These are phyloP conservation scores for Prolemur simus DNA, from an alignment of 2,113 vertebrate genomes.

Conservation along the genomic window DNA sequence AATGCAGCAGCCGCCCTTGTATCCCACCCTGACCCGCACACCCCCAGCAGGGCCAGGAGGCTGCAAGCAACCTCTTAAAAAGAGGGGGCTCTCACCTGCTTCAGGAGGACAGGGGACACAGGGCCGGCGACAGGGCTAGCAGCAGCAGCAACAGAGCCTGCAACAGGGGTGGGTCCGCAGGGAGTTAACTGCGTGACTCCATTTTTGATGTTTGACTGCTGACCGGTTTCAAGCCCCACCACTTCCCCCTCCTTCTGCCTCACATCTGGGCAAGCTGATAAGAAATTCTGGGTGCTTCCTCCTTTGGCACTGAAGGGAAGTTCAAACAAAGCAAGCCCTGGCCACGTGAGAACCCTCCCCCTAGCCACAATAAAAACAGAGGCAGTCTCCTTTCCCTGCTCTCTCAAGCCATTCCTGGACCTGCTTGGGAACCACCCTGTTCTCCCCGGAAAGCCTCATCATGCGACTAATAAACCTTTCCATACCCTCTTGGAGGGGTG, in stretches of 20 bases:
- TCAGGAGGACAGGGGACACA: fast-evolving
- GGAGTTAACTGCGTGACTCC: too few relatives aligned
- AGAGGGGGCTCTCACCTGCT: background rate
- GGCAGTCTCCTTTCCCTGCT: background rate
- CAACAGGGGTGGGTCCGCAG: background rate
- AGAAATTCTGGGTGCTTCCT: background rate
- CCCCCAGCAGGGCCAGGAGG: background rate
- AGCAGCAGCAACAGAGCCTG: background rate
- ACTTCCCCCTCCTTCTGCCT: background rate
- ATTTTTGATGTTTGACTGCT: background rate
- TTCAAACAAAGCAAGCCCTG: too few relatives aligned
- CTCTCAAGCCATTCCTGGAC: background rate
- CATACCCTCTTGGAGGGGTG: background rate
- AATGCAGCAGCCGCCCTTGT: background rate
- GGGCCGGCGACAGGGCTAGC: conserved; percentile 3
- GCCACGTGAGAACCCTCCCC: too few relatives aligned
- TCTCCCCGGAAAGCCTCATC: background rate
- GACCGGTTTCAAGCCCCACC: background rate
- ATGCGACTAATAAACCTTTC: background rate
- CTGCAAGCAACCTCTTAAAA: background rate
- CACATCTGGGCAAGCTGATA: background rate
- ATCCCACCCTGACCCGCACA: background rate
- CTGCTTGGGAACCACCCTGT: background rate
- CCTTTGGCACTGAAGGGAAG: background rate
- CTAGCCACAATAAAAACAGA: background rate